Conservation (phyloP, 2,113 vertebrate species). For the Chlamydotis undulata region DNA sequence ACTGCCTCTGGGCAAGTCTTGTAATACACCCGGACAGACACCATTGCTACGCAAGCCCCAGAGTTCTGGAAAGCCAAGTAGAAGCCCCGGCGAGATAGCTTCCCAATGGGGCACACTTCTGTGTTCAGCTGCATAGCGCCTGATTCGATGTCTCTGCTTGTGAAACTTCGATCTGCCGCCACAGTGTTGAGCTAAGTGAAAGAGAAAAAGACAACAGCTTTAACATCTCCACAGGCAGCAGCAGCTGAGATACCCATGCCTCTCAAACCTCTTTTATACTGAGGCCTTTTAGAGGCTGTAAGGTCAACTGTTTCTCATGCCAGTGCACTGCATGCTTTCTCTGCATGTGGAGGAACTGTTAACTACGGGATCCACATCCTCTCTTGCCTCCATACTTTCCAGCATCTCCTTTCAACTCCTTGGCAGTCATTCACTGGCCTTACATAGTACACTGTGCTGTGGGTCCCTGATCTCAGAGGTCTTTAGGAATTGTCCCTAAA, state of each 20-base stretch:
- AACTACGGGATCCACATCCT: not conserved
- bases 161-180: slow-evolving; percentile 81
- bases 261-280: not conserved
- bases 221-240: not conserved
- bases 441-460: not conserved
- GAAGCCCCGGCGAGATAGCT: slow-evolving; percentile 76
- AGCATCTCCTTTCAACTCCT: not conserved
- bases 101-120: slow-evolving; percentile 72
- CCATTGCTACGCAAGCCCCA: slow-evolving; percentile 76
- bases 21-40: slow-evolving; percentile 79
- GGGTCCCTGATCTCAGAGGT: not conserved
- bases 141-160: slow-evolving; percentile 64
- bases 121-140: slow-evolving; percentile 74
- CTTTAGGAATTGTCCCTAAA: not conserved
- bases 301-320: not conserved
- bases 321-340: not conserved
- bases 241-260: not conserved
- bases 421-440: not conserved
- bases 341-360: not conserved
- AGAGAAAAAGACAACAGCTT: not conserved
- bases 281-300: not conserved
- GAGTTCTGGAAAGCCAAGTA: slow-evolving; percentile 83
- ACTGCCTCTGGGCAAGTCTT: slow-evolving; percentile 71
- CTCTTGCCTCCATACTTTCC: not conserved
- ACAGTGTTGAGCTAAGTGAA: slow-evolving; percentile 73